Base-by-base conservation (phyloP, 2,888 invertebrate species). In the Agrochola lychnidis region DNA sequence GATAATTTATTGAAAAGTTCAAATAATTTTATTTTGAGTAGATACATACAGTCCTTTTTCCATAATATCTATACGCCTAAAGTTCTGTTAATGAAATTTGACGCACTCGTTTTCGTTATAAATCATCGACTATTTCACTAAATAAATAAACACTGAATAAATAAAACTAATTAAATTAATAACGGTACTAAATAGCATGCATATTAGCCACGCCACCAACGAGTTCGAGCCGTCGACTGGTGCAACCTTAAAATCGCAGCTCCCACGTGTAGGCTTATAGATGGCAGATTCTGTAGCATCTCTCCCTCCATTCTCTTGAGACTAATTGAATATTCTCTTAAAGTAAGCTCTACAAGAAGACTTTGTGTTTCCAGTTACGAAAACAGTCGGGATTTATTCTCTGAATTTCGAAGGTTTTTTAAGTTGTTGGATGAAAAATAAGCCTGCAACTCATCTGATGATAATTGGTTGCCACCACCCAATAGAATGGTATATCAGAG, bases 311-410 rank as follows among this genome's bases (percentile, higher is more conserved):
- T 30, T 40, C 22, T 59, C 48, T 22, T 2, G 51, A 10, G n/a
- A 48, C 19, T 40, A 62, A 79, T 79, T 67, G 36, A 68, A 68
- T 22, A 53, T 22, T 10, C 53, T 53, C 53, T 22, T 22, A n/a
- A 53, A 53, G 22, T 53, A 56, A 56, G 10, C n/a, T n/a, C 4
- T n/a, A n/a, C 53, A n/a, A 53, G 53, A 53, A 53, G 4, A 56
- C 10, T 53, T 9, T 48, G 48, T 56, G n/a, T n/a, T 10, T 53
- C 9, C 53, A 53, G n/a, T 12, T n/a, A n/a, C 4, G 12, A 56
- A 4, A n/a, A n/a, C 56, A n/a, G 4, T 53, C 56, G 1, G n/a
- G n/a, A 1, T 56, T 56, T n/a, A 10, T 10, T n/a, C 56, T 53
- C 3, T 53, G 53, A 53, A 22, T 53, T 53, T 22, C 22, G 22